phyloP scores from a whole-genome alignment of 2,113 vertebrate genomes.

The Haplochromis burtoni region DNA sequence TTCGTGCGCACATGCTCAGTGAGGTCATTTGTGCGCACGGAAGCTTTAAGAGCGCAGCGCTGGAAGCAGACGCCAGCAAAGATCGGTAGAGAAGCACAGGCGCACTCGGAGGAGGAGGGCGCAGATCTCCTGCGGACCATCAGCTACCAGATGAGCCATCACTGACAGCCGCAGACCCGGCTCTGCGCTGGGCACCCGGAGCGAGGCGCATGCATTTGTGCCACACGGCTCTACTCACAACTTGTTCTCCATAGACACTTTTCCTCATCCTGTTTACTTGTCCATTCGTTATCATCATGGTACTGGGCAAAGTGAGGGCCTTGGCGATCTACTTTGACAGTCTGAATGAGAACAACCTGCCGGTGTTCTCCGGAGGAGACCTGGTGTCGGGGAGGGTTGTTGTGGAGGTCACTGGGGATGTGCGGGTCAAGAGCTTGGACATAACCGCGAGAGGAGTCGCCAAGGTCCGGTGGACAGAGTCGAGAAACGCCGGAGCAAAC shows the following conservation, averaged over 20 bases:
- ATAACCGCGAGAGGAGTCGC: slow-evolving; percentile 88
- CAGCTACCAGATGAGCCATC: slow-evolving; percentile 49
- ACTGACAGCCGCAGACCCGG: slow-evolving; percentile 35
- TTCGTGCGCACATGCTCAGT: slow-evolving; percentile 58
- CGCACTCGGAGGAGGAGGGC: not conserved
- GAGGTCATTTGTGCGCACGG: slow-evolving; percentile 16
- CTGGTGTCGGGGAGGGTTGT: slow-evolving; percentile 89
- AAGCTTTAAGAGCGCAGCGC: slow-evolving; percentile 52
- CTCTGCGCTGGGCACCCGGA: slow-evolving; percentile 44
- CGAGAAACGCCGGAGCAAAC: slow-evolving; percentile 93
- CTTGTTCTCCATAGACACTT: not conserved
- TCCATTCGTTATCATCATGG: slow-evolving; percentile 50
- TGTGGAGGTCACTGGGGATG: slow-evolving; percentile 91
- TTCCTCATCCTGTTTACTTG: not conserved
- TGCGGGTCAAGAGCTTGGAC: slow-evolving; percentile 86
- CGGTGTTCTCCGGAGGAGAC: slow-evolving; percentile 93
- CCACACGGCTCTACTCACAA: not conserved
- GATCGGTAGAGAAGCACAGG: not conserved
- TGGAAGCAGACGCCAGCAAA: slow-evolving; percentile 7
- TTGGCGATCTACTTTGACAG: slow-evolving; percentile 92
- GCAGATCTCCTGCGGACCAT: not conserved
- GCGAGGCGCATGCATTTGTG: not conserved
- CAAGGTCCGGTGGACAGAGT: slow-evolving; percentile 98
- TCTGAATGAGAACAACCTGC: slow-evolving; percentile 90
- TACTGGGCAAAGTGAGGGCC: slow-evolving; percentile 93